These are phyloP conservation scores for Smittia aterrima DNA, from an alignment of 2,888 invertebrate genomes.

Conservation along the genomic window DNA sequence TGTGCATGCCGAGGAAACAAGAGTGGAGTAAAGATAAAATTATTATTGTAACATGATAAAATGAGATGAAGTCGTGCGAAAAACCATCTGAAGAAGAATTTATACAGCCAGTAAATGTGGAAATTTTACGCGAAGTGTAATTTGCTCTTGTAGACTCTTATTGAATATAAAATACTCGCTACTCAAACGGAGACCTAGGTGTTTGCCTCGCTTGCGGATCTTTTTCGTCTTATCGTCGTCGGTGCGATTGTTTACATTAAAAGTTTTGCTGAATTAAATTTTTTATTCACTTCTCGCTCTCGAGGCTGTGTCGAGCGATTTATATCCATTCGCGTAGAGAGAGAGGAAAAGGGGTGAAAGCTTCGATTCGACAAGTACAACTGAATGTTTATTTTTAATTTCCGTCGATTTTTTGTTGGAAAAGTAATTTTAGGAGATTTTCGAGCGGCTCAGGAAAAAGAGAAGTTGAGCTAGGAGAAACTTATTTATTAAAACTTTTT, in stretches of 20 bases:
- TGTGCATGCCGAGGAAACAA: slow-evolving; percentile 6
- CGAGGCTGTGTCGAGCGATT: not conserved
- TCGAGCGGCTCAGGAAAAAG: too few relatives aligned
- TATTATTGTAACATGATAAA: slow-evolving; percentile 41
- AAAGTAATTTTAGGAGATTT: not conserved
- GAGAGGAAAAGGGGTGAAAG: not conserved
- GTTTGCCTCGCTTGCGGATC: not conserved
- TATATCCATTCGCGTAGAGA: too few relatives aligned
- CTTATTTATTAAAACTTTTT: too few relatives aligned
- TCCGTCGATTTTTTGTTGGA: not conserved
- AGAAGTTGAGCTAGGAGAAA: too few relatives aligned
- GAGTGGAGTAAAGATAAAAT: slow-evolving; percentile 34
- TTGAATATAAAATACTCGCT: slow-evolving; percentile 38
- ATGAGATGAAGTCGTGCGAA: slow-evolving; percentile 41
- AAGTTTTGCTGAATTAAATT: slow-evolving; percentile 36
- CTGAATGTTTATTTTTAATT: not conserved
- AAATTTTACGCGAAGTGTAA: slow-evolving; percentile 39
- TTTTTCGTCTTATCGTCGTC: not conserved
- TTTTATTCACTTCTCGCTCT: not conserved
- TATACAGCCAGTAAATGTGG: slow-evolving; percentile 28
- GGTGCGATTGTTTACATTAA: slow-evolving; percentile 38
- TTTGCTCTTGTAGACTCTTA: slow-evolving; percentile 37
- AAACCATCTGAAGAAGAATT: slow-evolving; percentile 33
- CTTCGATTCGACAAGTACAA: not conserved
- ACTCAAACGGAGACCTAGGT: not conserved